Conservation (phyloP, 2,888 invertebrate genomes). For the Tryphoninae sp. region DNA sequence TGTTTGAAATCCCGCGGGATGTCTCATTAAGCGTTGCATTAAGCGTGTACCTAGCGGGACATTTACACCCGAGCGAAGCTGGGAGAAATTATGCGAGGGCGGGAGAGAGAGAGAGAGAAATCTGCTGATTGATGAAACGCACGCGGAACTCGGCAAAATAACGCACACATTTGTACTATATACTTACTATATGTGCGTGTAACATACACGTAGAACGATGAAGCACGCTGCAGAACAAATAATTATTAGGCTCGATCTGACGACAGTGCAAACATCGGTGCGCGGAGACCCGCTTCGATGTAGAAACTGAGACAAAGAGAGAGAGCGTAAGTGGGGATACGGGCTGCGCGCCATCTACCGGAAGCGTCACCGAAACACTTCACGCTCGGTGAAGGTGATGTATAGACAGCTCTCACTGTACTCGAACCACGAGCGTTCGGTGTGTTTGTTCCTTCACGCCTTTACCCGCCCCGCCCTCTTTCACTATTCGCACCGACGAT, state of each 20-base stretch:
- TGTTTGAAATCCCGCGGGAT: not conserved
- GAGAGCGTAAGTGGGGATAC: not conserved
- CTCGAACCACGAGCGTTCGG: not conserved
- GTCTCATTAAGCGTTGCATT: slow-evolving; percentile 43
- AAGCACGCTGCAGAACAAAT: slow-evolving; percentile 48
- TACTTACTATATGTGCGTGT: not conserved
- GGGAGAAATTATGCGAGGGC: not conserved
- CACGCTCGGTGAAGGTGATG: not conserved
- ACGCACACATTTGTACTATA: not conserved
- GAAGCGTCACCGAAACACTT: slow-evolving; percentile 15
- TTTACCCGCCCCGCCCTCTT: not conserved
- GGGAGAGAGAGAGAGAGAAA: slow-evolving; percentile 25
- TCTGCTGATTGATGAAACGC: slow-evolving; percentile 46
- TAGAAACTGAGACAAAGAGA: not conserved
- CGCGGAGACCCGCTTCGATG: not conserved
- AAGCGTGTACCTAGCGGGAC: slow-evolving; percentile 12
- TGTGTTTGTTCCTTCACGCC: slow-evolving; percentile 1
- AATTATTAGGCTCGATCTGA: slow-evolving; percentile 55
- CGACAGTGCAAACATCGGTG: slow-evolving; percentile 41
- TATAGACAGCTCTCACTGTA: not conserved
- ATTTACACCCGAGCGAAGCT: not conserved
- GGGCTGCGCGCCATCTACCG: not conserved
- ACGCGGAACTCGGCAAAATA: not conserved
- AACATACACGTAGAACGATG: not conserved
- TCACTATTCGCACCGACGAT: slow-evolving; percentile 27